phyloP scores from a whole-genome alignment of 2,888 invertebrate genomes.

The Megalurothrips usitatus region DNA sequence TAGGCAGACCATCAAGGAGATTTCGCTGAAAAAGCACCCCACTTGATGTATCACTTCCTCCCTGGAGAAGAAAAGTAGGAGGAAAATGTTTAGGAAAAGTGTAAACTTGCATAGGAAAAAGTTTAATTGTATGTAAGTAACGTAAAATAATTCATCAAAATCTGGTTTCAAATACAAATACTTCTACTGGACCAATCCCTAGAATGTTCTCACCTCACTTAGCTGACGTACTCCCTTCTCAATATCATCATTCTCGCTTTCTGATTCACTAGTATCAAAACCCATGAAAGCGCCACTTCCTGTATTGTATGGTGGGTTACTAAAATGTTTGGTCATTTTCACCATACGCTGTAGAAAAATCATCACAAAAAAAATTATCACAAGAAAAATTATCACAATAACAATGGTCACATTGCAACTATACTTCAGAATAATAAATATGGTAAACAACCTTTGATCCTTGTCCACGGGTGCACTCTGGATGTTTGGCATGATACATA shows the following conservation, averaged over 20 bases:
- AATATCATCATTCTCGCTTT: constrained; percentile 46
- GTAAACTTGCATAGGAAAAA: too few species aligned
- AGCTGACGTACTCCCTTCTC: constrained; percentile 43
- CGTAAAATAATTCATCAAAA: too few species aligned
- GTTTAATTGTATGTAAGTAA: too few species aligned
- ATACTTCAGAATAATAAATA: not conserved
- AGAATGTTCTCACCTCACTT: constrained; percentile 42
- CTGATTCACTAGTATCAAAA: constrained; percentile 63
- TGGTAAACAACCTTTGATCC: constrained; percentile 57
- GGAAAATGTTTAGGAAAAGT: not conserved
- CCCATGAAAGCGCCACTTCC: constrained; percentile 84
- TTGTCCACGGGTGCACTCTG: constrained; percentile 61
- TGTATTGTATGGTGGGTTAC: constrained; percentile 53
- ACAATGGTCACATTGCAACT: constrained; percentile 18
- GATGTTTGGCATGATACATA: constrained; percentile 96
- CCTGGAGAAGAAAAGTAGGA: not conserved
- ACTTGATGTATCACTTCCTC: constrained; percentile 43
- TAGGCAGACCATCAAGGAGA: constrained; percentile 83
- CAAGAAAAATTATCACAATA: constrained; percentile 21
- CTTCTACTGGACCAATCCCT: not conserved
- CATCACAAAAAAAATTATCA: constrained; percentile 11
- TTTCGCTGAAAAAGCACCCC: constrained; percentile 63
- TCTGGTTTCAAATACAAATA: not conserved
- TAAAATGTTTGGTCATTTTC: constrained; percentile 50
- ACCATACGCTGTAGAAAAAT: constrained; percentile 56